A percentile compares a stretch with the other conserved stretches of the same genome.
Evolutionary conservation across 2,888 invertebrate genomes (phyloP).

Genomic region (Periphyllus acericola): DNA sequence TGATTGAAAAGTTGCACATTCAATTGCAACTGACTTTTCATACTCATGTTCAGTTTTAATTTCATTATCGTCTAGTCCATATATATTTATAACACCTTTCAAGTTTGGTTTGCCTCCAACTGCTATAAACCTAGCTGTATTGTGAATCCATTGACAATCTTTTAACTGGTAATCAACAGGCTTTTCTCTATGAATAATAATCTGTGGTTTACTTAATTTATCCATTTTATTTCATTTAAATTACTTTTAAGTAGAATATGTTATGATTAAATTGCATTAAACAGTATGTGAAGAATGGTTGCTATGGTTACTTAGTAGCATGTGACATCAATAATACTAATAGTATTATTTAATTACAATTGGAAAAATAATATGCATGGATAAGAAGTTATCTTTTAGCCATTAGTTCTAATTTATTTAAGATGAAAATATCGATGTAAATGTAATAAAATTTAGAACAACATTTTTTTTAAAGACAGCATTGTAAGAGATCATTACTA

Average conservation of each 20-base stretch:
- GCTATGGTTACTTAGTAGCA: constrained; percentile 37
- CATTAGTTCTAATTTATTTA: not conserved
- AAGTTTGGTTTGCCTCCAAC: constrained; percentile 88
- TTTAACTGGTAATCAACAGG: constrained; percentile 85
- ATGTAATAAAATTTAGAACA: not conserved
- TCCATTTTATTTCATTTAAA: constrained; percentile 25
- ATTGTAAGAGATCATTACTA: not conserved
- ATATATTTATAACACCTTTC: constrained; percentile 85
- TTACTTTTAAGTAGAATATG: not conserved
- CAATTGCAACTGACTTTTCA: constrained; percentile 85
- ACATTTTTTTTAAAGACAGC: not conserved
- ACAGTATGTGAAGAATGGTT: constrained; percentile 28
- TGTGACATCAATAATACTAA: constrained; percentile 40
- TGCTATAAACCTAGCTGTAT: constrained; percentile 90
- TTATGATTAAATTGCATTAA: not conserved
- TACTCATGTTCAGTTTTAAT: constrained; percentile 71
- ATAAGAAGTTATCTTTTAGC: not conserved
- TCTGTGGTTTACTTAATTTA: constrained; percentile 77
- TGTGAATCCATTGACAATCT: constrained; percentile 96
- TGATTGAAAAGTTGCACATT: constrained; percentile 94
- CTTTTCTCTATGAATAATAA: constrained; percentile 87
- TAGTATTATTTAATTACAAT: not conserved
- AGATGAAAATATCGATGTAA: not conserved
- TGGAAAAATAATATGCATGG: not conserved
- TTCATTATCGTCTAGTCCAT: constrained; percentile 80